Base-by-base conservation (phyloP, 2,888 invertebrate genomes). In the Archips crataeganus region DNA sequence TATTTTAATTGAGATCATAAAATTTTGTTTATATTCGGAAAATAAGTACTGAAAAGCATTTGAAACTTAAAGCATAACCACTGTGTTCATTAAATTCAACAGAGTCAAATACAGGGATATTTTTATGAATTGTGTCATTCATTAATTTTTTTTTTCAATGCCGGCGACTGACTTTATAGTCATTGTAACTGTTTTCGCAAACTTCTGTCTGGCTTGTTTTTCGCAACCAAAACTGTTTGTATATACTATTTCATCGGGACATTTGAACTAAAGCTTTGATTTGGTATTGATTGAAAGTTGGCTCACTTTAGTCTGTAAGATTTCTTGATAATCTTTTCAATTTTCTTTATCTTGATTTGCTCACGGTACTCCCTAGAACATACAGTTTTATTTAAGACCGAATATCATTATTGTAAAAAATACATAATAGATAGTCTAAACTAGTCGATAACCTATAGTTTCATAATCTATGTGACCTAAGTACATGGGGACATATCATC, bases 81-180 rank as follows among this genome's bases (percentile, higher is more conserved):
- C 87, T 88, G 93, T 94, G 93, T 93, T 93, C 93, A 93, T 85
- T 87, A 87, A 90, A 92, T 87, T 88, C 89, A 90, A 93, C 94
- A 94, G 93, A 93, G 93, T 93, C 86, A 87, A 87, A 94, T 94
- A 94, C 93, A 94, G 93, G 94, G 94, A 94, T 93, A 92, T 91
- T 93, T 65, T 93, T 94, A 92, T 86, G 87, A 82, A 91, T 87
- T 85, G 85, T 87, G 87, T 88, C 81, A 83, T 87, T 82, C 77
- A 71, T 71, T 15, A 39, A 63, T 69, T 49, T 15, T 23, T 54
- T 34, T 32, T 51, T 63, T 64, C 69, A 32, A 59, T 60, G 23
- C 64, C 59, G 45, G 59, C 57, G n/a, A 39, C 63, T 51, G 57
- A 64, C 49, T 49, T 49, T 23, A 51, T 67, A 61, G 62, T 54